Evolutionary conservation across 2,797 vertebrate genomes (phyloP).

Genomic region (Epinephelus coioides): DNA sequence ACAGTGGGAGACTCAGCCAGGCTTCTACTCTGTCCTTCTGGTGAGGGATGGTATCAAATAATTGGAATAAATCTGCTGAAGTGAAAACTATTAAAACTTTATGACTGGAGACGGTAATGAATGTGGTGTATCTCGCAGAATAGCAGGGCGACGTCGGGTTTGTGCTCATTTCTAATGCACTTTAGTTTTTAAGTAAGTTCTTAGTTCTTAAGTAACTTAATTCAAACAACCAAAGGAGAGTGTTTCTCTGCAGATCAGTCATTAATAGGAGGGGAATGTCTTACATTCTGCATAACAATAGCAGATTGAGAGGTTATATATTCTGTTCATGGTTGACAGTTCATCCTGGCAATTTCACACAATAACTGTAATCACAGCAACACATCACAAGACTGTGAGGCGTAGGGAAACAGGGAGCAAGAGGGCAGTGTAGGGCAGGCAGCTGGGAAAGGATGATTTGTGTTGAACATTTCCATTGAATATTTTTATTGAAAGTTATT

Average conservation of each 20-base stretch:
- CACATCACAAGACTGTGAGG: constrained; percentile 9
- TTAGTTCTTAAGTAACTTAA: neutral
- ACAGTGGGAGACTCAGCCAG: constrained; percentile 98
- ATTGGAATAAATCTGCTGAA: constrained; percentile 19
- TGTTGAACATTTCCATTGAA: constrained; percentile 15
- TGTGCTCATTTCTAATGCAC: constrained; percentile 10
- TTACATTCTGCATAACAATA: constrained; percentile 9
- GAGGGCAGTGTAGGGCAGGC: neutral
- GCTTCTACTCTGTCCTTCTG: constrained; percentile 97
- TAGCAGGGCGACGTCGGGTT: neutral
- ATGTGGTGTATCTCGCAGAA: constrained; percentile 11
- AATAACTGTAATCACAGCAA: constrained; percentile 12
- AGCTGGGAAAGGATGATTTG: constrained; percentile 17
- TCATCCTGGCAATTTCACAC: constrained; percentile 19
- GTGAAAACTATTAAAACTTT: constrained; percentile 8
- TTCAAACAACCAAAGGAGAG: neutral
- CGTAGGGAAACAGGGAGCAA: neutral
- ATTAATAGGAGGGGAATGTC: constrained; percentile 2
- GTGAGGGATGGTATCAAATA: constrained; percentile 79
- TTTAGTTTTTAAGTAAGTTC: neutral
- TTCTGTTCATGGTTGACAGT: constrained; percentile 3
- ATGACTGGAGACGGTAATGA: constrained; percentile 16
- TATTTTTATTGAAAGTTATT: constrained; percentile 20
- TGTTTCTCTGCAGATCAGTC: neutral
- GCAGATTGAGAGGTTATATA: neutral